Evolutionary conservation across 2,797 vertebrate species (phyloP).

Genomic region (Thaleichthys pacificus): DNA sequence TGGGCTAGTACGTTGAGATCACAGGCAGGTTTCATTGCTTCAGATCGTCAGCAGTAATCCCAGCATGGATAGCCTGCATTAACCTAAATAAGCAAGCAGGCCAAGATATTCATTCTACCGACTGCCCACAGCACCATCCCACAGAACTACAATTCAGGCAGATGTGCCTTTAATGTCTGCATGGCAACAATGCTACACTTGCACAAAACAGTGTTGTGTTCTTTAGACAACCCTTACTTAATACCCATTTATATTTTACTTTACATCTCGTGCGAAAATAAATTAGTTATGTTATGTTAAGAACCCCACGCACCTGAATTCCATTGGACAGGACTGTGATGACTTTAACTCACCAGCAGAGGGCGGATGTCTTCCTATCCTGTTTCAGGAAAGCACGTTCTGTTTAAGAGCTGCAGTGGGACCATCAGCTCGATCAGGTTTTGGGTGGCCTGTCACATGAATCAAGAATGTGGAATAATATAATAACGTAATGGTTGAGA

Average conservation of each 20-base stretch:
- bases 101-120: slow-evolving; percentile 19
- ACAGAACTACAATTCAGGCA: slow-evolving; percentile 1
- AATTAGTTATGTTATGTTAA: too few relatives aligned
- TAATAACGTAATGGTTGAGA: too few relatives aligned
- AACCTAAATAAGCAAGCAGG: slow-evolving; percentile 56
- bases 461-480: too few relatives aligned
- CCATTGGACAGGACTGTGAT: slow-evolving; percentile 24
- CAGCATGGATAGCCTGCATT: slow-evolving; percentile 59
- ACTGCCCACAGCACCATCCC: slow-evolving; percentile 6
- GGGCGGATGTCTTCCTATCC: slow-evolving; percentile 28
- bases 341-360: slow-evolving; percentile 52
- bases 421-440: too few relatives aligned
- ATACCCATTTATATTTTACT: too few relatives aligned
- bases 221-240: too few relatives aligned
- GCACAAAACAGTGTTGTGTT: too few relatives aligned
- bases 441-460: too few relatives aligned
- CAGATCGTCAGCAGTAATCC: slow-evolving; percentile 58
- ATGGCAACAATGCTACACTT: not conserved
- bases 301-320: not conserved
- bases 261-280: too few relatives aligned
- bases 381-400: too few relatives aligned
- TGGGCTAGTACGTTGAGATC: slow-evolving; percentile 29
- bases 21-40: slow-evolving; percentile 38
- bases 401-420: too few relatives aligned
- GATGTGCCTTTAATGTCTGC: not conserved